Evolutionary conservation across 2,797 vertebrate genomes (phyloP).

Genomic region (Enteromius thamalakanensis): DNA sequence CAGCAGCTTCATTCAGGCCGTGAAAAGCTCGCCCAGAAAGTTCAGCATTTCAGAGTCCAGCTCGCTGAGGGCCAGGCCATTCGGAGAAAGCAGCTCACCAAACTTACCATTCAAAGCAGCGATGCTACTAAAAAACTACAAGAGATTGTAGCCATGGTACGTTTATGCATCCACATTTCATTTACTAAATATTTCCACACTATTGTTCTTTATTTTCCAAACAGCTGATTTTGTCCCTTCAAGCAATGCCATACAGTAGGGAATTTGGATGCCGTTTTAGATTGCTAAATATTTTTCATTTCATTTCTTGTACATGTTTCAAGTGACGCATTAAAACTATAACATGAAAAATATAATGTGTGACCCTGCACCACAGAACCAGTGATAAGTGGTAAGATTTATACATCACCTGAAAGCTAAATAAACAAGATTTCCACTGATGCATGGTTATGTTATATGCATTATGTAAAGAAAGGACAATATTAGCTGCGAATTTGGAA

Average conservation of each 20-base stretch:
- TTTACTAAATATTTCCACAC: not conserved
- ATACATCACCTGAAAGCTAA: no score
- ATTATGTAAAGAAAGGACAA: not conserved
- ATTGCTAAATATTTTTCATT: not conserved
- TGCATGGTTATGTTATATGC: not conserved
- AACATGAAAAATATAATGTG: not conserved
- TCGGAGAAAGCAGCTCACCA: slow-evolving; percentile 69
- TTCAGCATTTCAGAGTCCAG: slow-evolving; percentile 72
- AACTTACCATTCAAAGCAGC: slow-evolving; percentile 72
- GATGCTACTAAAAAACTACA: slow-evolving; percentile 73
- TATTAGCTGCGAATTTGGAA: no score
- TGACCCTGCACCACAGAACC: no score
- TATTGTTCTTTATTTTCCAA: not conserved
- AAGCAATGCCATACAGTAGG: not conserved
- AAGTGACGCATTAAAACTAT: not conserved
- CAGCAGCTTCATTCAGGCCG: slow-evolving; percentile 62
- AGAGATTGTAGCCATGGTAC: slow-evolving; percentile 74
- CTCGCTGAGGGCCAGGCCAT: slow-evolving; percentile 61
- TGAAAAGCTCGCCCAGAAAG: slow-evolving; percentile 67
- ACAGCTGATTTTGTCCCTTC: not conserved
- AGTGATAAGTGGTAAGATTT: no score
- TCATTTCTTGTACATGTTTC: not conserved
- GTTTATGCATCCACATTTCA: slow-evolving; percentile 10
- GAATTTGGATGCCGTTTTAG: not conserved
- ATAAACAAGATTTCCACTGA: not conserved